These are phyloP conservation scores for Leucoma salicis DNA, from an alignment of 2,888 invertebrate species.

Conservation along the genomic window DNA sequence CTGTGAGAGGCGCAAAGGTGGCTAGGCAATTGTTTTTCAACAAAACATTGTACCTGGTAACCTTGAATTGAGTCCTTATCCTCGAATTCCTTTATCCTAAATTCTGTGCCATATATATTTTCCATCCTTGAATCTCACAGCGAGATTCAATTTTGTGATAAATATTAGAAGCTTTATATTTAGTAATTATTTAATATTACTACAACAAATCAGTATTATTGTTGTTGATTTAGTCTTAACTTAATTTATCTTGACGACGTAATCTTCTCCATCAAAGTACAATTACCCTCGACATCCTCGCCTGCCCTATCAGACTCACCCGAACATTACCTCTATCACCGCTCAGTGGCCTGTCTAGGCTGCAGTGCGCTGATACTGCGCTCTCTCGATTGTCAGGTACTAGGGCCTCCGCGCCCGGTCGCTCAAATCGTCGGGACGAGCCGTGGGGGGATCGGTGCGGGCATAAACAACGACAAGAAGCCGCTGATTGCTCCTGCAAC, in stretches of 20 bases:
- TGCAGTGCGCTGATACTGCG: conserved; percentile 54
- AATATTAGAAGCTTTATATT: not conserved
- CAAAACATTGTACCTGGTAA: conserved; percentile 75
- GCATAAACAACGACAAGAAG: conserved; percentile 59
- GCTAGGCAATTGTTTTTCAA: conserved; percentile 80
- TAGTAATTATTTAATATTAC: not conserved
- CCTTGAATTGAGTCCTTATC: conserved; percentile 30
- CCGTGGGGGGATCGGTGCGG: conserved; percentile 76
- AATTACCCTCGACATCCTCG: not conserved
- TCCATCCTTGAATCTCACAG: no score
- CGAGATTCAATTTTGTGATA: no score
- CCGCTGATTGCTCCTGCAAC: conserved; percentile 66
- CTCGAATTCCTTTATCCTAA: not conserved
- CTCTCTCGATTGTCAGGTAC: conserved; percentile 74
- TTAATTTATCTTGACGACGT: not conserved
- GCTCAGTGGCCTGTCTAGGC: conserved; percentile 46
- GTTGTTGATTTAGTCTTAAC: no score
- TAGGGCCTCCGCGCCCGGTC: conserved; percentile 80
- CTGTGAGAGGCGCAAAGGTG: conserved; percentile 50
- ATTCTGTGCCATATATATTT: not conserved
- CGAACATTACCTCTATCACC: conserved; percentile 31
- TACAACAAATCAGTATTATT: not conserved
- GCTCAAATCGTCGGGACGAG: conserved; percentile 72
- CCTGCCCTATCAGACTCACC: not conserved
- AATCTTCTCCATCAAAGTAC: not conserved